These are phyloP conservation scores for Myrmecobius fasciatus DNA, from an alignment of 2,113 vertebrate species.

Conservation along the genomic window DNA sequence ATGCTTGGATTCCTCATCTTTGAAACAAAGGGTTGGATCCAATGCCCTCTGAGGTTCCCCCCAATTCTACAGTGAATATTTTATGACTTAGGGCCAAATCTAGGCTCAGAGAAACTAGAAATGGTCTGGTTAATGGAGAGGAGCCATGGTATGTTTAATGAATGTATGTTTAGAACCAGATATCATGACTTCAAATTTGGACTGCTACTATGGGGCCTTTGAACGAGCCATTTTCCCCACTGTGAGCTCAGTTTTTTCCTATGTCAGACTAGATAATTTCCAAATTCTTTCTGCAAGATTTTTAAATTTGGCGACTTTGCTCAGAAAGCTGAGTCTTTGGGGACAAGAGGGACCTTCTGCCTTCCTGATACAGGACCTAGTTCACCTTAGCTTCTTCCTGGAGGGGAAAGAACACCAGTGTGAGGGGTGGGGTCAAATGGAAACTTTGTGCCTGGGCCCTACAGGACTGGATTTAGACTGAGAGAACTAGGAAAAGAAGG, in stretches of 20 bases:
- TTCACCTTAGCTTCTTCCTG: neutral
- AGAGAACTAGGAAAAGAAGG: neutral
- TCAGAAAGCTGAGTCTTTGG: neutral
- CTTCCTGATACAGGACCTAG: neutral
- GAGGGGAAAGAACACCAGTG: neutral
- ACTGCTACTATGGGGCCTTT: neutral
- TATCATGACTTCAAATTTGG: neutral
- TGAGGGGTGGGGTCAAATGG: neutral
- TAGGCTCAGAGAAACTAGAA: neutral
- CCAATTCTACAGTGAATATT: neutral
- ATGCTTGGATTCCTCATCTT: neutral
- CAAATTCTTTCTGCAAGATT: neutral
- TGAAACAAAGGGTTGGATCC: neutral
- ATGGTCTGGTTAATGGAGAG: too few relatives aligned
- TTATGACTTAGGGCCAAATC: neutral
- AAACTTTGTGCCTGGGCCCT: neutral
- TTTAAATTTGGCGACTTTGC: neutral
- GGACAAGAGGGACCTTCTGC: neutral
- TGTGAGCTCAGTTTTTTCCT: neutral
- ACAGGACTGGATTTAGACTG: neutral
- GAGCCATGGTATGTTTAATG: neutral
- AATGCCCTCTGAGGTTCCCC: neutral
- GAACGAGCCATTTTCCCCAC: neutral
- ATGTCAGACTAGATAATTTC: neutral
- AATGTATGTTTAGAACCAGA: neutral